Conservation (phyloP, 2,888 invertebrate genomes). For the Clanis bilineata region DNA sequence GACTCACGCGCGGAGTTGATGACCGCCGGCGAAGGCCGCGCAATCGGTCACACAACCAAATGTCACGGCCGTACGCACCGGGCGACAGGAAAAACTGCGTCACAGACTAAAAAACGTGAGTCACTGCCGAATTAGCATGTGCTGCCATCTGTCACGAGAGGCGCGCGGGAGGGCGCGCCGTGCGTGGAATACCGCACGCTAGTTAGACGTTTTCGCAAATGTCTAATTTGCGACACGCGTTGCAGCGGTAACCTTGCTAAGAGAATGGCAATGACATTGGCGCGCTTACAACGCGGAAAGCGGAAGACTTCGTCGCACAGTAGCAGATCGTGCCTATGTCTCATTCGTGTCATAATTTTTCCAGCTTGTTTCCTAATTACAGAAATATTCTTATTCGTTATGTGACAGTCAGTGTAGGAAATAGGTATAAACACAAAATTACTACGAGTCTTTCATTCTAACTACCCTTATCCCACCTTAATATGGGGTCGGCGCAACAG, state of each 20-base stretch:
- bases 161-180: background rate
- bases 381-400: background rate
- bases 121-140: slow-evolving; percentile 35
- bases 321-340: slow-evolving; percentile 31
- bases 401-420: background rate
- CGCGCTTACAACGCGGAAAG: slow-evolving; percentile 62
- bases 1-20: slow-evolving; percentile 70
- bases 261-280: slow-evolving; percentile 76
- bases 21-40: slow-evolving; percentile 78
- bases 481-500: too few relatives aligned
- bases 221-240: slow-evolving; percentile 40
- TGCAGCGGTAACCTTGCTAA: slow-evolving; percentile 56
- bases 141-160: slow-evolving; percentile 38
- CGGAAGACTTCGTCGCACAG: slow-evolving; percentile 50
- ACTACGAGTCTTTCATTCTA: background rate
- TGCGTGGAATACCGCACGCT: slow-evolving; percentile 8
- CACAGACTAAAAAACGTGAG: slow-evolving; percentile 75
- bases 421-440: background rate
- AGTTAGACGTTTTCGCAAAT: slow-evolving; percentile 42
- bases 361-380: slow-evolving; percentile 15
- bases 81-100: slow-evolving; percentile 71
- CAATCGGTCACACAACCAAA: slow-evolving; percentile 80
- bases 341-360: slow-evolving; percentile 15
- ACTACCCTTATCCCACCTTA: background rate
- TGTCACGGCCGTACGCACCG: slow-evolving; percentile 73